Conservation (phyloP, 1,140 invertebrate species). For the Eupristina koningsbergeri region DNA sequence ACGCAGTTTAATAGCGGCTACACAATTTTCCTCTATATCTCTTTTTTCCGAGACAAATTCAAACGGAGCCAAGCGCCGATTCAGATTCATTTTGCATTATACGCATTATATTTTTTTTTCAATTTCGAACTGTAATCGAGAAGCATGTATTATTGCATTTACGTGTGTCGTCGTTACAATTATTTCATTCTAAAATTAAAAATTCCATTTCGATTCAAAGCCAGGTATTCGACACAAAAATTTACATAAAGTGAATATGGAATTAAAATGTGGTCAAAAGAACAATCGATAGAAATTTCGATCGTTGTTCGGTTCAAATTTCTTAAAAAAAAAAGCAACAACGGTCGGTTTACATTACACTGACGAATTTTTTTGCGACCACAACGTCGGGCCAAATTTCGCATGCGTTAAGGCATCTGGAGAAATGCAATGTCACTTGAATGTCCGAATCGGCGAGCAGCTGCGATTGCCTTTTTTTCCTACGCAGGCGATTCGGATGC, state of each 20-base stretch:
- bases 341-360: neutral
- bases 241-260: neutral
- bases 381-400: neutral
- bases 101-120: neutral
- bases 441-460: conserved; percentile 27
- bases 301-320: neutral
- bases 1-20: neutral
- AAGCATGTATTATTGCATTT: neutral
- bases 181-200: neutral
- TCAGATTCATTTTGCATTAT: neutral
- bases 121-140: neutral
- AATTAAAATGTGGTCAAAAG: neutral
- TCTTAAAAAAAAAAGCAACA: neutral
- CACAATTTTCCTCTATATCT: neutral
- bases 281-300: neutral
- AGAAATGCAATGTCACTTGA: neutral
- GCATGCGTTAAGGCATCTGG: neutral
- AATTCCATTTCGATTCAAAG: neutral
- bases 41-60: neutral
- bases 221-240: neutral
- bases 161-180: neutral
- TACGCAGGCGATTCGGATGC: conserved; percentile 24
- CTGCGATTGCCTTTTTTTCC: conserved; percentile 22
- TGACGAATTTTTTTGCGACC: neutral
- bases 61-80: conserved; percentile 30